Evolutionary conservation across 2,888 invertebrate species (phyloP).

Genomic region (Pyralis farinalis): DNA sequence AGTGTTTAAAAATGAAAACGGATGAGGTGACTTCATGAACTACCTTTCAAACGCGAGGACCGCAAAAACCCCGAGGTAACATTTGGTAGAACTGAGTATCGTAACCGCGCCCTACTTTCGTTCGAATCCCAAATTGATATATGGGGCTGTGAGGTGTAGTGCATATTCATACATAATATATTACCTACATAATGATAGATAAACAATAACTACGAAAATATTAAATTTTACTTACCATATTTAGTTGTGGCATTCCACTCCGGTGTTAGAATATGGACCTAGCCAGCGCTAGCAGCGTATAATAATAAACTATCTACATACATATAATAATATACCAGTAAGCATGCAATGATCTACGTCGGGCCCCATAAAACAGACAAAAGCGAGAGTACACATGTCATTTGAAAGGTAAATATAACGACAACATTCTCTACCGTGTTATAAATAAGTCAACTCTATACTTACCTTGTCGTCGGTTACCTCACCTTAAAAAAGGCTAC

Average conservation of each 20-base stretch:
- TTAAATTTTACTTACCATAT: conserved; percentile 60
- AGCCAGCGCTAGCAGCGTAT: conserved; percentile 41
- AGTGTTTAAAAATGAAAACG: conserved; percentile 16
- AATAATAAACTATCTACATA: conserved; percentile 12
- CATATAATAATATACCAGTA: conserved; percentile 33
- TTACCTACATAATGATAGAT: conserved; percentile 32
- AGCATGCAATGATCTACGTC: conserved; percentile 61
- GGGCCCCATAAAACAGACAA: conserved; percentile 58
- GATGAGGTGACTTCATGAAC: neutral
- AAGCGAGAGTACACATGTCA: conserved; percentile 42
- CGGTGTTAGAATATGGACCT: conserved; percentile 42
- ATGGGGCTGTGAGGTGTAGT: conserved; percentile 48
- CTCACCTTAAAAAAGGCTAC: conserved; percentile 72
- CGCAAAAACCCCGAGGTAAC: neutral
- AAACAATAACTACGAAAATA: conserved; percentile 31
- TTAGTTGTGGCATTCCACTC: conserved; percentile 42
- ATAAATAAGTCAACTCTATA: conserved; percentile 36
- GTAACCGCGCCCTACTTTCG: conserved; percentile 7
- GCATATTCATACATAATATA: conserved; percentile 34
- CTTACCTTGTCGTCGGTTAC: conserved; percentile 60
- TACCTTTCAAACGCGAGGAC: neutral
- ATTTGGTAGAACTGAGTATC: neutral
- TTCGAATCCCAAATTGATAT: conserved; percentile 30
- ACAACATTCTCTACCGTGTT: conserved; percentile 15
- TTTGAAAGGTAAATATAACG: conserved; percentile 26